phyloP scores from a whole-genome alignment of 2,797 vertebrate genomes.

The Onychomys leucogaster region DNA sequence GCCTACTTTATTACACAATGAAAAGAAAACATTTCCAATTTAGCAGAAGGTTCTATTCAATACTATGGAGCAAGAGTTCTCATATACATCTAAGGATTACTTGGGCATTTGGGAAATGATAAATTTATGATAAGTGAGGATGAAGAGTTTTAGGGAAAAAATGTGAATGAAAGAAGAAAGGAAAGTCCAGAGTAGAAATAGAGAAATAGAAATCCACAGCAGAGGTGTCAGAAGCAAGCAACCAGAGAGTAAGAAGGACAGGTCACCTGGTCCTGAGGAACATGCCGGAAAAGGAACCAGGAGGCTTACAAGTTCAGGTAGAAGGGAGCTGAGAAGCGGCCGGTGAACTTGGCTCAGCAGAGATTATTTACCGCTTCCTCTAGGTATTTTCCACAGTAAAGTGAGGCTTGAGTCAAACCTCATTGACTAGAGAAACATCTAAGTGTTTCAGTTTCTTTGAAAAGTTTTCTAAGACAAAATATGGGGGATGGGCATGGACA shows the following conservation, averaged over 20 bases:
- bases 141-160: not conserved
- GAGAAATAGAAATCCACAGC: not conserved
- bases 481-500: not conserved
- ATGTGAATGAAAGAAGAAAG: slow-evolving; percentile 45
- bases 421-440: not conserved
- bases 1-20: not conserved
- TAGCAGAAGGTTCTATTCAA: not conserved
- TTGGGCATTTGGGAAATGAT: not conserved
- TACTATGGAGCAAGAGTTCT: not conserved
- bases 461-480: not conserved
- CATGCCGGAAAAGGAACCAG: not conserved
- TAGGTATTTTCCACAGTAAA: not conserved
- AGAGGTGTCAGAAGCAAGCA: slow-evolving; percentile 1
- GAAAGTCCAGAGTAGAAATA: not conserved
- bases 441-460: not conserved
- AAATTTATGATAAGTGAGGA: not conserved
- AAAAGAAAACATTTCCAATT: not conserved
- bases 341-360: not conserved
- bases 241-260: not conserved
- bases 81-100: not conserved
- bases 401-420: not conserved
- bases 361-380: not conserved
- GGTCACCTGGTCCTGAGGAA: not conserved
- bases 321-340: not conserved
- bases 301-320: not conserved